Conservation (phyloP, 1,140 invertebrate species). For the Chymomyza costata region DNA sequence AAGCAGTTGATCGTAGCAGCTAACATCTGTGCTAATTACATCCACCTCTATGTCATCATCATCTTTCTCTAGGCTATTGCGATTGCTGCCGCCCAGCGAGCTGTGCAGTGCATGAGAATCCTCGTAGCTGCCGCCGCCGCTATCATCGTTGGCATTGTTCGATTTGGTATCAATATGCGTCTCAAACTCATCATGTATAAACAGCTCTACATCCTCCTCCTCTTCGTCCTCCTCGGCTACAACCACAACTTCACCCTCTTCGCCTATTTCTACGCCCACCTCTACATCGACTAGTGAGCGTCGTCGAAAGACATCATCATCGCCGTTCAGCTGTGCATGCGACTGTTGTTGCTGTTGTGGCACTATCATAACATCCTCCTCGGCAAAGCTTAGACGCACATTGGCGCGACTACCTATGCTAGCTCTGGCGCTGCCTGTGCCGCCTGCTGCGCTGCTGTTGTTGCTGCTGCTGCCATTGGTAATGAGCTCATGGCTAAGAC, state of each 20-base stretch:
- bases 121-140: constrained; percentile 72
- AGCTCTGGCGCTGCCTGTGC: constrained; percentile 30
- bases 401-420: constrained; percentile 35
- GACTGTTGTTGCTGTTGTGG: constrained; percentile 20
- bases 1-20: constrained; percentile 70
- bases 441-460: not conserved
- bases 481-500: constrained; percentile 69
- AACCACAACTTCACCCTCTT: constrained; percentile 39
- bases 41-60: constrained; percentile 73
- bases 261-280: constrained; percentile 73
- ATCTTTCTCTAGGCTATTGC: constrained; percentile 71
- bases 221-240: constrained; percentile 77
- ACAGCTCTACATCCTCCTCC: constrained; percentile 52
- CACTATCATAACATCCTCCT: constrained; percentile 69
- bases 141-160: constrained; percentile 73
- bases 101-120: constrained; percentile 70
- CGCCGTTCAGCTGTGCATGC: constrained; percentile 7
- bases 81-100: constrained; percentile 62
- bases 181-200: constrained; percentile 78
- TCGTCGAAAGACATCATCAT: constrained; percentile 63
- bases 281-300: constrained; percentile 58
- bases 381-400: constrained; percentile 61
- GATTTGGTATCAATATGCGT: constrained; percentile 67
- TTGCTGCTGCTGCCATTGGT: constrained; percentile 18
- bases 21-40: constrained; percentile 73